Evolutionary conservation across 2,113 vertebrate species (phyloP).

Genomic region (Forbesichthys agassizii): DNA sequence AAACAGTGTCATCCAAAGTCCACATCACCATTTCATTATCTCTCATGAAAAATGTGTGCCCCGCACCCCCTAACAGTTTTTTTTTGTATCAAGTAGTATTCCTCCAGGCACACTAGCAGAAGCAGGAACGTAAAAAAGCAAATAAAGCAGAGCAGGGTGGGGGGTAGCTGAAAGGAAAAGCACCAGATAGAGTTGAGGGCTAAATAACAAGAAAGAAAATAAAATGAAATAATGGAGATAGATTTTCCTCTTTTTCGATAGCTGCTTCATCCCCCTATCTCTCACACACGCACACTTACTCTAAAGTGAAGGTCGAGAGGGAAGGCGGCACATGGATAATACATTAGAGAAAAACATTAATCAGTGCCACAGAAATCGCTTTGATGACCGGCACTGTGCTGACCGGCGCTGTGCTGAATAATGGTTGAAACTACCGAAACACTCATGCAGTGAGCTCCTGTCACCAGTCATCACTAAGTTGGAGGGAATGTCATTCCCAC

Average conservation of each 20-base stretch:
- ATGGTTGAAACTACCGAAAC: slow-evolving; percentile 36
- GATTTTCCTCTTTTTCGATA: slow-evolving; percentile 20
- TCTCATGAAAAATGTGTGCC: not conserved
- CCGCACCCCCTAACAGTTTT: not conserved
- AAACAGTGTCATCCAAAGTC: slow-evolving; percentile 30
- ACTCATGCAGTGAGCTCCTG: slow-evolving; percentile 14
- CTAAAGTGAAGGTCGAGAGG: slow-evolving; percentile 39
- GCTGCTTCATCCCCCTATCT: slow-evolving; percentile 12
- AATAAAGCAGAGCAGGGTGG: slow-evolving; percentile 23
- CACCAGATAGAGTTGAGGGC: slow-evolving; percentile 17
- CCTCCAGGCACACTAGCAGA: slow-evolving; percentile 37
- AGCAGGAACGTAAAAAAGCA: slow-evolving; percentile 23
- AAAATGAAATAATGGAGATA: slow-evolving; percentile 41
- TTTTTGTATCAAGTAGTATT: slow-evolving; percentile 41
- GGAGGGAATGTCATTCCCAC: slow-evolving; percentile 24
- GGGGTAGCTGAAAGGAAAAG: slow-evolving; percentile 1
- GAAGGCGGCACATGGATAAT: slow-evolving; percentile 39
- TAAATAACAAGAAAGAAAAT: slow-evolving; percentile 42
- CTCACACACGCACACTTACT: slow-evolving; percentile 4
- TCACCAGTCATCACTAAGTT: not conserved
- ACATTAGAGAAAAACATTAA: slow-evolving; percentile 50
- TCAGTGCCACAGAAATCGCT: slow-evolving; percentile 21
- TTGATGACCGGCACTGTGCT: slow-evolving; percentile 13
- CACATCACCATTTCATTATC: slow-evolving; percentile 29
- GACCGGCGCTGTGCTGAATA: slow-evolving; percentile 49